Evolutionary conservation across 2,113 vertebrate genomes (phyloP), one percentile per base, ranked within the genome.

Genomic region (Accipiter virgatus): DNA sequence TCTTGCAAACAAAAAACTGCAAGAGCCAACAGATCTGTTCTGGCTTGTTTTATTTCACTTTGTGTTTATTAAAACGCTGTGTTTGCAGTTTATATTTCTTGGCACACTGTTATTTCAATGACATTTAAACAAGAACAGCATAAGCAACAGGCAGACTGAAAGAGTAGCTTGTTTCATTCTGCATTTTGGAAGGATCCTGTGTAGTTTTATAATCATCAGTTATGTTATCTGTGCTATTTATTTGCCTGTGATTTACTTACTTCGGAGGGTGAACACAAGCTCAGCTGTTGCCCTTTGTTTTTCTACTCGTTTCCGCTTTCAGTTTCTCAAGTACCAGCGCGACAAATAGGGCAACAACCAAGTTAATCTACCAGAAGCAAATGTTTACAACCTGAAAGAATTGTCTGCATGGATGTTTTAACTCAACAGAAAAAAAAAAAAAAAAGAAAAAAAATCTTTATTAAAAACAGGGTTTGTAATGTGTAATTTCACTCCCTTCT

Each of bases 11-110:
- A 93, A 87, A 95, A 93, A 94, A 16, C 29, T 95, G 32, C 66
- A 70, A 81, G 85, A 90, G 71, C 84, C 74, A 93, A 91, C 48
- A 90, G 81, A 93, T 91, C 78, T 95, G 94, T 95, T 94, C 95
- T 90, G 78, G 59, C 93, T 96, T 96, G 94, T 73, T 96, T 96
- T 90, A 93, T 70, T 97, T 91, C 81, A 93, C 78, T 96, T 85
- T 82, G 71, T 90, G 71, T 88, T 94, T 94, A 95, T 96, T 95
- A 94, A 95, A 96, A 80, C 80, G 84, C 95, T 94, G 70, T 90
- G 84, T 94, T 95, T 91, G 92, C 91, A 91, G 91, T 95, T 93
- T 80, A 62, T 85, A 86, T 86, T 97, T 94, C 91, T 96, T 97
- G 94, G 92, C 88, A 83, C 42, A 9, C 50, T 93, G 50, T 81